These are phyloP conservation scores for Chionomys nivalis DNA, from an alignment of 2,113 vertebrate genomes.

Conservation along the genomic window DNA sequence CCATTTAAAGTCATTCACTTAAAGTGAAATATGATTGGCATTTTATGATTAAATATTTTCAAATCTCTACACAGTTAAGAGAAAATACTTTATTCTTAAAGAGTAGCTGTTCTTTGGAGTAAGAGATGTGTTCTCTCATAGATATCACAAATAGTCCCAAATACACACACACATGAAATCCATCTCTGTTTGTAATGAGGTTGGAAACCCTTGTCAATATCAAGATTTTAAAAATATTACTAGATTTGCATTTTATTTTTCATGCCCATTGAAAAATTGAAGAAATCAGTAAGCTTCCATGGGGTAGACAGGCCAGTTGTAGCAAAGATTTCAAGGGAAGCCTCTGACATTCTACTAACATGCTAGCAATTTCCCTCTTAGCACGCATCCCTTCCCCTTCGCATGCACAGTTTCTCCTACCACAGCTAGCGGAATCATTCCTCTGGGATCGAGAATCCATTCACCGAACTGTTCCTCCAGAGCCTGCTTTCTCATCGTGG, in stretches of 20 bases:
- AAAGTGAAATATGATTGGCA: neutral
- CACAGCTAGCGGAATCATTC: slow-evolving; percentile 80
- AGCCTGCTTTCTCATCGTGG: slow-evolving; percentile 70
- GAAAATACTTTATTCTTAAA: slow-evolving; percentile 54
- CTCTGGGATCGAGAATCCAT: slow-evolving; percentile 79
- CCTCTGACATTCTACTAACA: neutral
- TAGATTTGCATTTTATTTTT: neutral
- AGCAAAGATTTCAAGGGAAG: neutral
- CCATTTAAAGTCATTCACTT: slow-evolving; percentile 27
- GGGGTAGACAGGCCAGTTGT: neutral
- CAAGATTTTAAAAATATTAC: neutral
- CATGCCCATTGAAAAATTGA: neutral
- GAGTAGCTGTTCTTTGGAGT: neutral
- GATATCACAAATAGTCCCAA: neutral
- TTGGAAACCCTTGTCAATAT: slow-evolving; percentile 14
- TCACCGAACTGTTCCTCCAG: slow-evolving; percentile 82
- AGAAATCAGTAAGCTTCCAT: neutral
- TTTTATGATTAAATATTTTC: slow-evolving; percentile 48
- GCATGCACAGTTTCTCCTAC: slow-evolving; percentile 75
- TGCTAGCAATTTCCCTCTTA: neutral
- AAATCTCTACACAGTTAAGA: slow-evolving; percentile 15
- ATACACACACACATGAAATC: neutral
- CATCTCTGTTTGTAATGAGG: neutral
- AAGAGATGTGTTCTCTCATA: neutral
- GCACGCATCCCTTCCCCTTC: neutral